These are phyloP conservation scores for Callocephalon fimbriatum DNA, from an alignment of 2,113 vertebrate genomes.

Conservation along the genomic window DNA sequence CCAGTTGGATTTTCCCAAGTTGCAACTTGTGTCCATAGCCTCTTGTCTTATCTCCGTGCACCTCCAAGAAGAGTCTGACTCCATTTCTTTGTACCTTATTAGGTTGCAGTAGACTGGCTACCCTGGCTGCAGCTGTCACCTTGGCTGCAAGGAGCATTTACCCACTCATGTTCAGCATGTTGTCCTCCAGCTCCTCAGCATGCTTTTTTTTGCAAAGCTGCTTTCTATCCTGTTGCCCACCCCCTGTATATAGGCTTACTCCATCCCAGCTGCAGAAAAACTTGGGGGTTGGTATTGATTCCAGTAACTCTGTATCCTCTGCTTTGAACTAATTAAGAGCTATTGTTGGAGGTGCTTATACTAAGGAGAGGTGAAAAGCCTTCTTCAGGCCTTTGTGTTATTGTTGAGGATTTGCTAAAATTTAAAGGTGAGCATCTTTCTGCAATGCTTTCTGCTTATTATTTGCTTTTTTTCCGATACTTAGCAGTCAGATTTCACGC, in stretches of 20 bases:
- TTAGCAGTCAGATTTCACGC: neutral
- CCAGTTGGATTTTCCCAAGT: fast-evolving
- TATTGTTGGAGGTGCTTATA: neutral
- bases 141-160: neutral
- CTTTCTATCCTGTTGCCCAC: neutral
- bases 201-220: neutral
- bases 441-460: neutral
- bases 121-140: neutral
- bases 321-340: neutral
- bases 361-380: neutral
- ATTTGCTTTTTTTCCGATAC: neutral
- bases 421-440: neutral
- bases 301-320: neutral
- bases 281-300: neutral
- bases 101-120: neutral
- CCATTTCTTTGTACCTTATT: neutral
- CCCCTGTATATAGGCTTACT: neutral
- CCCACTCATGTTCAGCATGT: neutral
- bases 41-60: neutral
- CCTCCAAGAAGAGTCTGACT: neutral
- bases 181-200: neutral
- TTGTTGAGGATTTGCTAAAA: neutral
- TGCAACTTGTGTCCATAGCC: neutral
- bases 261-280: neutral
- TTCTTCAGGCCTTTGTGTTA: neutral